phyloP scores from a whole-genome alignment of 37 sponge, comb jelly and placozoan species.

The Axinella damicornis region DNA sequence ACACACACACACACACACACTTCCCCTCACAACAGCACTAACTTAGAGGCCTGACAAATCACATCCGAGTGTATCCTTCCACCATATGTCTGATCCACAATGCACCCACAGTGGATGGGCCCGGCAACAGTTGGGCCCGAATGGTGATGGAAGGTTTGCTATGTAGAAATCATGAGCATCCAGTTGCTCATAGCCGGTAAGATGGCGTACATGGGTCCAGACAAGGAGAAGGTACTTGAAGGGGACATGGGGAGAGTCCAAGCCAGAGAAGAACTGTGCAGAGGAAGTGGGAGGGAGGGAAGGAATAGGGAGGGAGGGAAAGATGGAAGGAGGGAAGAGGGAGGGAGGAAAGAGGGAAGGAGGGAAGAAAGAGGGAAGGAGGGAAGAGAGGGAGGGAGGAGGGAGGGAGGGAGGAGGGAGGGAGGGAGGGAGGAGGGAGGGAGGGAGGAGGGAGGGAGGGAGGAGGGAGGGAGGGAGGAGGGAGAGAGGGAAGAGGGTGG shows the following conservation, averaged over 20 bases:
- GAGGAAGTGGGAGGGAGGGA: too few relatives aligned
- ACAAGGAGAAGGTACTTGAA: too few relatives aligned
- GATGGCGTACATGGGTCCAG: constrained; percentile 90
- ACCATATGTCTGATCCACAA: constrained; percentile 91
- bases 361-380: too few relatives aligned
- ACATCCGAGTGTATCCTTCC: constrained; percentile 94
- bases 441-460: too few relatives aligned
- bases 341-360: too few relatives aligned
- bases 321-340: too few relatives aligned
- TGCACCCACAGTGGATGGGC: constrained; percentile 77
- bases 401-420: too few relatives aligned
- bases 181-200: constrained; percentile 99
- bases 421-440: not conserved
- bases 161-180: constrained; percentile 99
- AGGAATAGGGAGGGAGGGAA: too few relatives aligned
- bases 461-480: too few relatives aligned
- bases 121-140: constrained; percentile 59
- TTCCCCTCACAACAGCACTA: not conserved
- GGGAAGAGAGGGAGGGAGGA: not conserved
- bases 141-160: constrained; percentile 34
- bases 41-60: constrained; percentile 83
- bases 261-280: too few relatives aligned
- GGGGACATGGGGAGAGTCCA: too few relatives aligned
- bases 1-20: not conserved
- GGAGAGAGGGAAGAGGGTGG: not conserved